A percentile compares a stretch with the other conserved stretches of the same genome.
Conservation (phyloP, 2,888 invertebrate species). For the Caenorhabditis sp. region DNA sequence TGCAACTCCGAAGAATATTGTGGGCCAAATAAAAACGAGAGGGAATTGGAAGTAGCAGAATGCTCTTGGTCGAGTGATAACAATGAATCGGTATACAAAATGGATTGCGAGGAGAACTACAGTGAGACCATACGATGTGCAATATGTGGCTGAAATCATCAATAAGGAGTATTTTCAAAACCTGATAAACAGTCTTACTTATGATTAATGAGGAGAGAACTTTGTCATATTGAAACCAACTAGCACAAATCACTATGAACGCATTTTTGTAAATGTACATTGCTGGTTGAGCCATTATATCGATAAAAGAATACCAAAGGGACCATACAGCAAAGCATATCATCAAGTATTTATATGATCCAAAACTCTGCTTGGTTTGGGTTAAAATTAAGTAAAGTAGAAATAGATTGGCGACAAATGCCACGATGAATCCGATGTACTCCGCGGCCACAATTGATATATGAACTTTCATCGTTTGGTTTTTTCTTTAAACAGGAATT, state of each 20-base stretch:
- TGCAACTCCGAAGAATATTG: conserved; percentile 12
- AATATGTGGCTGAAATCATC: conserved; percentile 27
- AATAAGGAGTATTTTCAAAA: too few species aligned
- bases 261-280: conserved; percentile 27
- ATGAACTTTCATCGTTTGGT: neutral
- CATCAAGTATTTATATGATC: conserved; percentile 32
- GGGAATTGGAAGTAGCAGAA: conserved; percentile 15
- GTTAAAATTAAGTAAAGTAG: neutral
- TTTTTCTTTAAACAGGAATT: too few species aligned
- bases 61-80: conserved; percentile 10
- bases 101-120: conserved; percentile 28
- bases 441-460: neutral
- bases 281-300: conserved; percentile 32
- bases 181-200: too few species aligned
- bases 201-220: too few species aligned
- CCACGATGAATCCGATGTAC: too few species aligned
- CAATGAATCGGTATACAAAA: conserved; percentile 27
- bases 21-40: conserved; percentile 11
- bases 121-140: conserved; percentile 22
- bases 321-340: conserved; percentile 24
- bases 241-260: conserved; percentile 28
- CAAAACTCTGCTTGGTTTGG: conserved; percentile 11
- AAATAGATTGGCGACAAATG: too few species aligned
- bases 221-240: conserved; percentile 1
- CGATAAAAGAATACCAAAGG: conserved; percentile 29